Evolutionary conservation across 2,888 invertebrate genomes (phyloP).

Genomic region (Arrhopalites spinosus): DNA sequence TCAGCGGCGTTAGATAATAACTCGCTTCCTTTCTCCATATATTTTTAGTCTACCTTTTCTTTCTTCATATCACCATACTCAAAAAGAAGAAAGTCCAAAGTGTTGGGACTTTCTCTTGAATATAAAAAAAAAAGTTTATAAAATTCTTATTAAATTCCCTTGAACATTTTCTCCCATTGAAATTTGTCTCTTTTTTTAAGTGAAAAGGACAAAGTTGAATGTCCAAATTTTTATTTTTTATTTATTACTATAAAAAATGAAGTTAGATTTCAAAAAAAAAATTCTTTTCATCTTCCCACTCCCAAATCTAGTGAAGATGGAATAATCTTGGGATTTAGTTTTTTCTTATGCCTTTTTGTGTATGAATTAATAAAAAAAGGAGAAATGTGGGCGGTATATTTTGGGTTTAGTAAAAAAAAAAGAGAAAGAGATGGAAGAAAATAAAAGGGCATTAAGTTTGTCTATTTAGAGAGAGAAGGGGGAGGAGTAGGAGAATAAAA

Average conservation of each 20-base stretch:
- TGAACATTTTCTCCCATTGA: too few species aligned
- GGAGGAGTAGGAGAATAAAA: neutral
- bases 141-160: too few species aligned
- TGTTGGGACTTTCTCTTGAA: neutral
- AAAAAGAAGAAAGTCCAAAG: neutral
- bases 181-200: too few species aligned
- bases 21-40: neutral
- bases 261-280: neutral
- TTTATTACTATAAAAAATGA: neutral
- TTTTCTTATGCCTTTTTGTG: too few species aligned
- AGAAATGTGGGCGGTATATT: too few species aligned
- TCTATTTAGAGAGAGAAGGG: neutral
- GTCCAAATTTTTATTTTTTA: neutral
- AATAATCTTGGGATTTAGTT: too few species aligned
- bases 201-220: too few species aligned
- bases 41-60: neutral
- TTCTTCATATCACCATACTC: neutral
- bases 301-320: neutral
- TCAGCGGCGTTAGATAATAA: slow-evolving; percentile 25
- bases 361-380: neutral
- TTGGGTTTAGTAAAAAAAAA: too few species aligned
- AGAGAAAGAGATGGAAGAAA: neutral
- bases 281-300: neutral
- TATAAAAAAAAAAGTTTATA: neutral
- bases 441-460: neutral